phyloP scores from a whole-genome alignment of 30 jellyfish, hydroid and myxozoan species.

The Turritopsis dohrnii region DNA sequence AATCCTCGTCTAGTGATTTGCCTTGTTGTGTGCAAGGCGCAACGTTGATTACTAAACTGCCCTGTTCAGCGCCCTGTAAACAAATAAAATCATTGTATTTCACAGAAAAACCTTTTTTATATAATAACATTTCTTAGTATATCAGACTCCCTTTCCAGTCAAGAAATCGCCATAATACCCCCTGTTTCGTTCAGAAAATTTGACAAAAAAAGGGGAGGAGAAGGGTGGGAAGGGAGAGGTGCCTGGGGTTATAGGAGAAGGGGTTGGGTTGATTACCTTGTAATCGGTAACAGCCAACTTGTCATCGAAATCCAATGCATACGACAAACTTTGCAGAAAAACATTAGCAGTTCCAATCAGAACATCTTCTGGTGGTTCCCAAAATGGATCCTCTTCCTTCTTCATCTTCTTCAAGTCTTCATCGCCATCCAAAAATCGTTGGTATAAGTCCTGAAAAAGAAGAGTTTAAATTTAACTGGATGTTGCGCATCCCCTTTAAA shows the following conservation, averaged over 20 bases:
- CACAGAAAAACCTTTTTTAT: neutral
- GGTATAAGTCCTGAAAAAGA: constrained; percentile 71
- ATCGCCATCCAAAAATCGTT: constrained; percentile 90
- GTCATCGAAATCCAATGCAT: constrained; percentile 90
- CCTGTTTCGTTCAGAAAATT: too few relatives aligned
- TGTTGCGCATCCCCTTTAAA: too few relatives aligned
- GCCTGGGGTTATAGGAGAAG: too few relatives aligned
- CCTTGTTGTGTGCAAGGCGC: constrained; percentile 93
- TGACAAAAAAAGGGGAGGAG: too few relatives aligned
- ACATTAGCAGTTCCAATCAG: constrained; percentile 95
- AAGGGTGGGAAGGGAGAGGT: too few relatives aligned
- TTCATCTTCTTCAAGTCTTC: constrained; percentile 59
- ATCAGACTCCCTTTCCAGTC: too few relatives aligned
- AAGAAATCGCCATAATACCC: too few relatives aligned
- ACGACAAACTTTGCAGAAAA: constrained; percentile 86
- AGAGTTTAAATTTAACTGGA: too few relatives aligned
- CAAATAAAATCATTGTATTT: neutral
- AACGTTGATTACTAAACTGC: constrained; percentile 62
- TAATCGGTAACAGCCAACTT: constrained; percentile 78
- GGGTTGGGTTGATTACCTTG: too few relatives aligned
- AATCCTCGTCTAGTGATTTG: constrained; percentile 90
- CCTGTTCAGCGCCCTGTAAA: constrained; percentile 91
- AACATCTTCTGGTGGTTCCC: constrained; percentile 98
- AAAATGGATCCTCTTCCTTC: constrained; percentile 92
- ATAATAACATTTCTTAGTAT: too few relatives aligned